Percentiles rank a stretch among this genome's conserved stretches.
Conservation (phyloP, 1,140 invertebrate genomes). For the Caenorhabditis remanei region DNA sequence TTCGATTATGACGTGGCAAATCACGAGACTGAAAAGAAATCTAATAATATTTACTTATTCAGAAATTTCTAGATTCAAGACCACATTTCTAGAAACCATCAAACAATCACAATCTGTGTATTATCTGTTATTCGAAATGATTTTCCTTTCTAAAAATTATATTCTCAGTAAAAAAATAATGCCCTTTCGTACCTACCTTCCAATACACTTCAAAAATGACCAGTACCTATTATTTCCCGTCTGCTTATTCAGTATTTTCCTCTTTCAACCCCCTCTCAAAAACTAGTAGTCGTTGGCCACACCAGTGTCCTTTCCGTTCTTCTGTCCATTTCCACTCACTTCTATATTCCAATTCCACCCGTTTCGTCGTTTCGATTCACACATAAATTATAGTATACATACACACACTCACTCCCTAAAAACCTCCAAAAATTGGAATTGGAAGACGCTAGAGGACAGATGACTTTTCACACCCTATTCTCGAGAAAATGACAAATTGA, state of each 20-base stretch:
- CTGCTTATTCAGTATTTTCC: neutral
- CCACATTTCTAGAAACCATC: no score
- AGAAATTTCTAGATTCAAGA: no score
- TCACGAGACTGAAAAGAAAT: no score
- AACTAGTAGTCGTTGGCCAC: constrained; percentile 27
- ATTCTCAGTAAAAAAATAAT: no score
- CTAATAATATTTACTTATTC: no score
- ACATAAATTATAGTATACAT: constrained; percentile 48
- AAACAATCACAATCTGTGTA: no score
- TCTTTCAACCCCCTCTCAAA: neutral
- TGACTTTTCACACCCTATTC: constrained; percentile 41
- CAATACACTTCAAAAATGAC: neutral
- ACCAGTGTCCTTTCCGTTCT: constrained; percentile 35
- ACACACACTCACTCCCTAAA: neutral
- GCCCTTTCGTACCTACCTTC: no score
- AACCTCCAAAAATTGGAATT: neutral
- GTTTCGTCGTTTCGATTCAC: constrained; percentile 33
- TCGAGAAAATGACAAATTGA: constrained; percentile 35
- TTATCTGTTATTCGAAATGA: no score
- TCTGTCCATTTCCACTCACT: constrained; percentile 13
- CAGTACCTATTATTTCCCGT: neutral
- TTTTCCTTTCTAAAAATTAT: no score
- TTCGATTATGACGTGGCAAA: neutral
- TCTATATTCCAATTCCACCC: neutral
- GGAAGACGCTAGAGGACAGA: neutral